phyloP scores from a whole-genome alignment of 2,888 invertebrate genomes.

The Cybosia mesomella region DNA sequence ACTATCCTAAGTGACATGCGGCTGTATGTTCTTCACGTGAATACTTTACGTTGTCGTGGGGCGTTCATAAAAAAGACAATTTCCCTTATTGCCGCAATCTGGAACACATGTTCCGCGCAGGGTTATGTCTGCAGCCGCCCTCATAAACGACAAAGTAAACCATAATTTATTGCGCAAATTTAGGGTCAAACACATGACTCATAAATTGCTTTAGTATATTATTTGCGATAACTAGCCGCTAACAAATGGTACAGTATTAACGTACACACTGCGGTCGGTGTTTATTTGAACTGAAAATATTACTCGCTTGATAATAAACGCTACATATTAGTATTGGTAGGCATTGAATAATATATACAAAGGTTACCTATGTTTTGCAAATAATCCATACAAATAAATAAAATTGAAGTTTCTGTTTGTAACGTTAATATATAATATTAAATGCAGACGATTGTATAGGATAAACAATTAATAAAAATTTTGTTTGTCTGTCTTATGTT shows the following conservation, averaged over 20 bases:
- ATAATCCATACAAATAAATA: no score
- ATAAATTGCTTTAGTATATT: conserved; percentile 80
- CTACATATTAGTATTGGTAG: conserved; percentile 12
- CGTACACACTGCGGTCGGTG: conserved; percentile 28
- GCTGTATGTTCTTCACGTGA: conserved; percentile 64
- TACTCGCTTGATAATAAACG: conserved; percentile 27
- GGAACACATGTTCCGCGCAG: conserved; percentile 81
- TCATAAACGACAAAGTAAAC: conserved; percentile 87
- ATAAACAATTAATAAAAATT: no score
- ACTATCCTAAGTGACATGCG: conserved; percentile 58
- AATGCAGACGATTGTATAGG: no score
- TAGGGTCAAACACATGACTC: conserved; percentile 82
- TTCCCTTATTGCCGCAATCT: conserved; percentile 86
- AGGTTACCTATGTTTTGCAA: no score
- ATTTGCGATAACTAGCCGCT: conserved; percentile 64
- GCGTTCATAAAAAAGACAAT: conserved; percentile 87
- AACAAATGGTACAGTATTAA: conserved; percentile 56
- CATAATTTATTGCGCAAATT: conserved; percentile 85
- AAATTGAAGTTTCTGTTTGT: no score
- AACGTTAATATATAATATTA: no score
- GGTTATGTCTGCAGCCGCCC: conserved; percentile 82
- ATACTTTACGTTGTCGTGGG: conserved; percentile 79
- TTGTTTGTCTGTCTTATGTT: no score
- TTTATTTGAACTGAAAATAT: conserved; percentile 41
- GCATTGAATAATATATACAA: neutral